These are phyloP conservation scores for Yasuhikotakia modesta DNA, from an alignment of 2,797 vertebrate genomes.

Conservation along the genomic window DNA sequence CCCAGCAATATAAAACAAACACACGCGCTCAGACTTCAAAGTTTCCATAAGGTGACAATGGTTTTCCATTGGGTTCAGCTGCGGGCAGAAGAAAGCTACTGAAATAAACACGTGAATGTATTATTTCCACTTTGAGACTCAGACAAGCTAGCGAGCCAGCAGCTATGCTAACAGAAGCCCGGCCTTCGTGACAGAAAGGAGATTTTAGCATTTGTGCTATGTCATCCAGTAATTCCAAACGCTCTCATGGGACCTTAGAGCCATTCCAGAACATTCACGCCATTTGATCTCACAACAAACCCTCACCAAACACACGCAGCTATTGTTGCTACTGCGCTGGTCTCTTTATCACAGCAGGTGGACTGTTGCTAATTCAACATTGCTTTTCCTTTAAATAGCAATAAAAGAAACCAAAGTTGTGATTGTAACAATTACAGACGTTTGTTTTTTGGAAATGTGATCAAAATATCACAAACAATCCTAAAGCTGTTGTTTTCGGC, in stretches of 20 bases:
- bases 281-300: constrained; percentile 26
- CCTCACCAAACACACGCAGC: not conserved
- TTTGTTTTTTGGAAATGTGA: not conserved
- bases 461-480: not conserved
- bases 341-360: not conserved
- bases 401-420: not conserved
- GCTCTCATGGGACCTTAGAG: constrained; percentile 23
- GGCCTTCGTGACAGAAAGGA: constrained; percentile 15
- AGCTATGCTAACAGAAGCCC: constrained; percentile 37
- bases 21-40: not conserved
- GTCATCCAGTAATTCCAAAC: constrained; percentile 38
- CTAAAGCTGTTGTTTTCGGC: not conserved
- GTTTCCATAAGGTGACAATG: constrained; percentile 23
- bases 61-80: constrained; percentile 43
- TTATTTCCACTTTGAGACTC: constrained; percentile 43
- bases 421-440: not conserved
- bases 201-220: constrained; percentile 28
- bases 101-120: constrained; percentile 43
- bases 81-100: constrained; percentile 20
- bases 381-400: not conserved
- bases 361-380: not conserved
- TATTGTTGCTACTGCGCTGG: not conserved
- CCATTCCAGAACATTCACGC: constrained; percentile 6
- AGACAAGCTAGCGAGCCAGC: not conserved
- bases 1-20: not conserved